A percentile compares a stretch with the other conserved stretches of the same genome.
phyloP scores from a whole-genome alignment of 2,113 vertebrate genomes.

The Haemorhous mexicanus region DNA sequence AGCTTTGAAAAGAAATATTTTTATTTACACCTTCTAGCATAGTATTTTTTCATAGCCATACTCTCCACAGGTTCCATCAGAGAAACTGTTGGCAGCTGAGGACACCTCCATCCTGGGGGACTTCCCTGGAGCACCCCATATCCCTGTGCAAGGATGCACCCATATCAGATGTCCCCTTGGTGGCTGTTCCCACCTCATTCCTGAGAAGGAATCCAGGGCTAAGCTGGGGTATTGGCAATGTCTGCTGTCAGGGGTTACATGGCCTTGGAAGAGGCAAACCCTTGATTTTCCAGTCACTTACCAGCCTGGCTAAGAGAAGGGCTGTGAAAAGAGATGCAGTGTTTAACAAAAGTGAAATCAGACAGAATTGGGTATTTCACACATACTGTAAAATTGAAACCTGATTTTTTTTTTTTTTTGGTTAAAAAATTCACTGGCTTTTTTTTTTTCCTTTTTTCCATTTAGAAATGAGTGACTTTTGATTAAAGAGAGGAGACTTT shows the following conservation, averaged over 20 bases:
- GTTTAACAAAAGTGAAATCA: slow-evolving; percentile 41
- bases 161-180: rapidly evolving
- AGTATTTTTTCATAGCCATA: background rate
- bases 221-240: background rate
- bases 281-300: background rate
- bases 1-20: background rate
- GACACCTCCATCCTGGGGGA: background rate
- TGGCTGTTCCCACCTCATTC: background rate
- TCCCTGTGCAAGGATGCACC: rapidly evolving
- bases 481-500: background rate
- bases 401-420: background rate
- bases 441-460: background rate
- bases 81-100: background rate
- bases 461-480: slow-evolving; percentile 31
- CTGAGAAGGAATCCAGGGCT: background rate
- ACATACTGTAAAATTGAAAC: slow-evolving; percentile 32
- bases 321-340: background rate
- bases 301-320: background rate
- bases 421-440: background rate
- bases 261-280: background rate
- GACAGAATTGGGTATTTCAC: background rate
- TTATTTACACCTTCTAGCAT: background rate
- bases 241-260: background rate
- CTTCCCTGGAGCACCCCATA: background rate
- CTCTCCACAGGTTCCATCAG: background rate